Conservation (phyloP, 2,797 vertebrate genomes). For the Buceros bicornis region DNA sequence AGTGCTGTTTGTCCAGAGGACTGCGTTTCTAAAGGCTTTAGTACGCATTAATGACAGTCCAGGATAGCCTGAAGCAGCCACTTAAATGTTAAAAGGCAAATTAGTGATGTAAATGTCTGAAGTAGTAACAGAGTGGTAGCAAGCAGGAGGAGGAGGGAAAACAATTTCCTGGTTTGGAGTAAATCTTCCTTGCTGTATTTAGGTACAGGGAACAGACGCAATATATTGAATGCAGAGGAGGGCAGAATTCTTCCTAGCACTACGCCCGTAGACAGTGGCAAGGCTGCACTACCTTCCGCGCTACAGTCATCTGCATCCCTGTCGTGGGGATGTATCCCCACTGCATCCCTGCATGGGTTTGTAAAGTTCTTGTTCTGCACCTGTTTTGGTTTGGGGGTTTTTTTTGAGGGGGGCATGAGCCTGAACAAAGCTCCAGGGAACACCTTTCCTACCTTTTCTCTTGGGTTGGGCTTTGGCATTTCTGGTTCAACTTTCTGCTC, state of each 20-base stretch:
- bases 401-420: neutral
- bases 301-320: neutral
- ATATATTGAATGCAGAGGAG: neutral
- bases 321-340: no score
- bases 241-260: neutral
- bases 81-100: neutral
- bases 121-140: neutral
- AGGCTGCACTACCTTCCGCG: neutral
- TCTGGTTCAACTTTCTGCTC: neutral
- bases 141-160: neutral
- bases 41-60: neutral
- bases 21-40: neutral
- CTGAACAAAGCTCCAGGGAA: neutral
- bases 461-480: neutral
- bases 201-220: neutral
- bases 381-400: neutral
- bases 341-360: neutral
- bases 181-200: neutral
- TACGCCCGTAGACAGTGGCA: neutral
- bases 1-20: neutral
- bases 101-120: neutral
- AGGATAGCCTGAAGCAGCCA: neutral
- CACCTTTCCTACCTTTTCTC: neutral
- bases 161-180: neutral
- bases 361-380: neutral